Conservation (phyloP, 1,140 invertebrate genomes). For the Idris sp. region DNA sequence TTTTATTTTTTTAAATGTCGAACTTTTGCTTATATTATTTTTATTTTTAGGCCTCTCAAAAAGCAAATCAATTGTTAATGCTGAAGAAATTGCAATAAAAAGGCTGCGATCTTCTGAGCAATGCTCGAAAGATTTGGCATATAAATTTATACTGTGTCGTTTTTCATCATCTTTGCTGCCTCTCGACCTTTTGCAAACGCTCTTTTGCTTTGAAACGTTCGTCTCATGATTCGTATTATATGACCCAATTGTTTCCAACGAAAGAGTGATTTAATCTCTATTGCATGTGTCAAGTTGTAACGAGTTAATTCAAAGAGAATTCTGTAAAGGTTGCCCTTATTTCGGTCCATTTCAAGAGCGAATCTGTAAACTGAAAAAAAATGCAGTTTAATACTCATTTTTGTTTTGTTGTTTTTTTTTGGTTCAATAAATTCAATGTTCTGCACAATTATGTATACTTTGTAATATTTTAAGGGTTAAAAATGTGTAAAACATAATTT, state of each 20-base stretch:
- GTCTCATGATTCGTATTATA: constrained; percentile 50
- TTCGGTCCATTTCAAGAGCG: constrained; percentile 20
- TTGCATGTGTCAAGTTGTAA: constrained; percentile 37
- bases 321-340: constrained; percentile 33
- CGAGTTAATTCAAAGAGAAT: constrained; percentile 38
- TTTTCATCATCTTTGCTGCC: constrained; percentile 35
- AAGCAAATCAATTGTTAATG: constrained; percentile 23
- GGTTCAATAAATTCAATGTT: too few species aligned
- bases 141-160: constrained; percentile 33
- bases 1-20: too few species aligned
- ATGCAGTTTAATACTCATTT: too few species aligned
- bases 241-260: constrained; percentile 58
- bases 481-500: too few species aligned
- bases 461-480: too few species aligned
- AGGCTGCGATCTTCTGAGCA: constrained; percentile 26
- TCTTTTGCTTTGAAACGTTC: constrained; percentile 50
- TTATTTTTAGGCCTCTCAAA: constrained; percentile 37
- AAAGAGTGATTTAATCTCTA: constrained; percentile 47
- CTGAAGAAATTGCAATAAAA: constrained; percentile 12
- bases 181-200: constrained; percentile 50
- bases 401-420: too few species aligned
- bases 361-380: constrained; percentile 18
- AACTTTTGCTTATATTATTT: too few species aligned
- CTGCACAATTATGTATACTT: too few species aligned
- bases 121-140: constrained; percentile 24